Percentiles rank a stretch among this genome's conserved stretches.
phyloP scores from a whole-genome alignment of 2,113 vertebrate genomes.

The Sclerurus mexicanus region DNA sequence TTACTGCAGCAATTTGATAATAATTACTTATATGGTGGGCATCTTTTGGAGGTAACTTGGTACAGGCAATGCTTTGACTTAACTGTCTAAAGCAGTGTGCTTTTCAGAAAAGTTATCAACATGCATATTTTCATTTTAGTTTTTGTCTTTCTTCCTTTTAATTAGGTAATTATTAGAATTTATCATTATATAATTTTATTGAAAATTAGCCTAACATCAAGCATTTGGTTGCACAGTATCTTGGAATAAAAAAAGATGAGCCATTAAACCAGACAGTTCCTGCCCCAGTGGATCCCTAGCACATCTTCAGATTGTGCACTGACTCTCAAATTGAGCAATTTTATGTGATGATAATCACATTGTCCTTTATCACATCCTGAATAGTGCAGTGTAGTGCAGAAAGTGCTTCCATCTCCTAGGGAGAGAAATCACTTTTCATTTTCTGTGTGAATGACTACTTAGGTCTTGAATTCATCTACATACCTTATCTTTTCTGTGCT shows the following conservation, averaged over 20 bases:
- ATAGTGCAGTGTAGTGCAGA: not conserved
- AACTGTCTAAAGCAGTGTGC: not conserved
- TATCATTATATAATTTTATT: not conserved
- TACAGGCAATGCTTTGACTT: not conserved
- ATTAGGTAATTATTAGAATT: not conserved
- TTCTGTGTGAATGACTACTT: not conserved
- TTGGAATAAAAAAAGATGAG: not conserved
- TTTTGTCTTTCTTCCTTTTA: not conserved
- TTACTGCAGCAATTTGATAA: not conserved
- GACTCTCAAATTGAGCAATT: not conserved
- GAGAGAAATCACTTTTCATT: constrained; percentile 4
- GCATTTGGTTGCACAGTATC: not conserved
- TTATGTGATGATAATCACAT: not conserved
- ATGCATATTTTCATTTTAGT: not conserved
- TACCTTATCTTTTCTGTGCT: not conserved
- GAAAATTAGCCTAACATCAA: not conserved
- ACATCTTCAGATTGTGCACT: not conserved
- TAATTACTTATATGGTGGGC: not conserved
- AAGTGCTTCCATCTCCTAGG: not conserved
- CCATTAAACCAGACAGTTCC: not conserved
- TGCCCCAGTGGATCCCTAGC: not conserved
- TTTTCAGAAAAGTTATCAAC: not conserved
- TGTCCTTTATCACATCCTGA: not conserved
- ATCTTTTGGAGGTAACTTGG: not conserved
- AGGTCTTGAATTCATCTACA: not conserved